Evolutionary conservation across 2,888 invertebrate species (phyloP).

Genomic region (Lasiommata megera): DNA sequence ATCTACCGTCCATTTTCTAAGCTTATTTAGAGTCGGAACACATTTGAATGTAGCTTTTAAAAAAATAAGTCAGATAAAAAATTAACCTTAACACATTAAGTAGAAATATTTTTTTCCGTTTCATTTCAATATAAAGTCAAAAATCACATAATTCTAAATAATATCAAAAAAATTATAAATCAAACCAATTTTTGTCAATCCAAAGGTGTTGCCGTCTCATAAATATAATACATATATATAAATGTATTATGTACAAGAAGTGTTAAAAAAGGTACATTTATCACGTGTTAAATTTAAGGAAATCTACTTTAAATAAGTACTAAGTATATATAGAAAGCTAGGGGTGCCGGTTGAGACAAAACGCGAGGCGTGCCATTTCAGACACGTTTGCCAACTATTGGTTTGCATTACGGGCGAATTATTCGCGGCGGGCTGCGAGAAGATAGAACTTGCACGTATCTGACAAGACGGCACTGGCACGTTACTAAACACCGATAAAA

Average conservation of each 20-base stretch:
- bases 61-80: too few species aligned
- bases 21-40: not conserved
- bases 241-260: not conserved
- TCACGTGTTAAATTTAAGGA: not conserved
- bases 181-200: too few species aligned
- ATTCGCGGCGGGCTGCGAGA: too few species aligned
- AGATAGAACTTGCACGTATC: not conserved
- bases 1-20: slow-evolving; percentile 6
- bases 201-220: not conserved
- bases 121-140: too few species aligned
- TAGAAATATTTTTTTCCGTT: too few species aligned
- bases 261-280: not conserved
- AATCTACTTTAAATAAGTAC: slow-evolving; percentile 2
- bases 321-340: slow-evolving; percentile 1
- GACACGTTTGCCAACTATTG: not conserved
- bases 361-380: not conserved
- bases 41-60: not conserved
- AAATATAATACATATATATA: not conserved
- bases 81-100: too few species aligned
- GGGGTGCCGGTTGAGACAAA: slow-evolving; percentile 6
- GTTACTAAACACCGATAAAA: not conserved
- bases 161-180: too few species aligned
- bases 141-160: too few species aligned
- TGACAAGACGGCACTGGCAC: not conserved
- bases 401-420: not conserved